These are phyloP conservation scores for Hemiscyllium ocellatum DNA, from an alignment of 2,113 vertebrate species.

Conservation along the genomic window DNA sequence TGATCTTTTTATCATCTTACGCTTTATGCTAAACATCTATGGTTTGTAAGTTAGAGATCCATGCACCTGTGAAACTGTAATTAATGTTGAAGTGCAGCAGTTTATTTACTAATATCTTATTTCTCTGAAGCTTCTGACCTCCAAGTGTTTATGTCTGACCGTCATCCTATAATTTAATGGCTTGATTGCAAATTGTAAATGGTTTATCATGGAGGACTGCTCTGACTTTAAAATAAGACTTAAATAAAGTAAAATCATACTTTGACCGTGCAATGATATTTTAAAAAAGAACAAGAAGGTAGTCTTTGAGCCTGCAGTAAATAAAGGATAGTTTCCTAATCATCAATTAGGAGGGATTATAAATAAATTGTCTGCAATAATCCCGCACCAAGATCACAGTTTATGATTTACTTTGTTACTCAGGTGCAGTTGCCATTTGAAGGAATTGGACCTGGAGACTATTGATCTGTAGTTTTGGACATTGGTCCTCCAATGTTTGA, in stretches of 20 bases:
- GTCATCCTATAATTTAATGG: not conserved
- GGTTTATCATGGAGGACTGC: not conserved
- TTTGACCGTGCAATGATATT: not conserved
- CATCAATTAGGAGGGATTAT: too few species aligned
- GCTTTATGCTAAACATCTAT: too few species aligned
- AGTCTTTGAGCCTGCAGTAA: too few species aligned
- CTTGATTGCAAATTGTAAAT: not conserved
- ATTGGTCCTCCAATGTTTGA: not conserved
- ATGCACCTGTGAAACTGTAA: too few species aligned
- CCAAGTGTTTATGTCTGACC: too few species aligned
- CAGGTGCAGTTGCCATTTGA: not conserved
- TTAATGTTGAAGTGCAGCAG: too few species aligned
- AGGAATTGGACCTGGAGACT: not conserved
- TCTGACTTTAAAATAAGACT: not conserved
- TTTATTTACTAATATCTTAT: too few species aligned
- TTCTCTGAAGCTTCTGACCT: too few species aligned
- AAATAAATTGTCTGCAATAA: not conserved
- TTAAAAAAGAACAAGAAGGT: too few species aligned
- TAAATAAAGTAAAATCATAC: not conserved
- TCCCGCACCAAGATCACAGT: not conserved
- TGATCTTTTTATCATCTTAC: not conserved
- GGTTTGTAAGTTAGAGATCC: too few species aligned
- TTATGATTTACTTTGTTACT: not conserved
- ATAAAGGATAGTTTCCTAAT: not conserved
- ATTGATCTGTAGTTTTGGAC: not conserved